Conservation (phyloP, 2,113 vertebrate species). For the Cheilinus undulatus region DNA sequence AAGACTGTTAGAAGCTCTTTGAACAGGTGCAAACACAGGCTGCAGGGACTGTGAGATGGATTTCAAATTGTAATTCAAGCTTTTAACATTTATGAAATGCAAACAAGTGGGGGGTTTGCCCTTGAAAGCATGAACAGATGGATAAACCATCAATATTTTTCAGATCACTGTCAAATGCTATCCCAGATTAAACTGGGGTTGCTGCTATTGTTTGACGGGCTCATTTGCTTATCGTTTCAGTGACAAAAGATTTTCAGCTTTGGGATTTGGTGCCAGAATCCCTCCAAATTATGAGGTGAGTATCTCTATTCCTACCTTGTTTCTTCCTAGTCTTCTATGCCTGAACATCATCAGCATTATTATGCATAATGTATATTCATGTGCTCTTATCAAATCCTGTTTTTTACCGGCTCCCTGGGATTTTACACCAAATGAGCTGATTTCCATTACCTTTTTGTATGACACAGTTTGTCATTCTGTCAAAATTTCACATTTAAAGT, state of each 20-base stretch:
- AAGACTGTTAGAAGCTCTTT: constrained; percentile 42
- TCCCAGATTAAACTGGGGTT: constrained; percentile 9
- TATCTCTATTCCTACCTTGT: constrained; percentile 15
- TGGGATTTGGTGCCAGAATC: constrained; percentile 96
- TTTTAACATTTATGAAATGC: constrained; percentile 70
- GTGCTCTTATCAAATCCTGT: constrained; percentile 12
- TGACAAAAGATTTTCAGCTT: constrained; percentile 95
- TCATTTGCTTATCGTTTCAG: constrained; percentile 80
- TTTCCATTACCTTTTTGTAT: constrained; percentile 49
- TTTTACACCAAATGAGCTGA: constrained; percentile 18
- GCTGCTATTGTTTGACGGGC: constrained; percentile 24
- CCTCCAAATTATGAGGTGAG: constrained; percentile 96
- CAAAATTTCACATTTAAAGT: constrained; percentile 64
- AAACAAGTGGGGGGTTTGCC: constrained; percentile 56
- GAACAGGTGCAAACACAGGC: constrained; percentile 58
- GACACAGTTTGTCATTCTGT: constrained; percentile 52
- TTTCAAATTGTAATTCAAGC: constrained; percentile 67
- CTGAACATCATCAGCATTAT: constrained; percentile 5
- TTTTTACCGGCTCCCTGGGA: constrained; percentile 34
- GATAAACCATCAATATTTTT: constrained; percentile 51
- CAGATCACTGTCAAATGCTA: constrained; percentile 29
- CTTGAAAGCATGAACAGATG: constrained; percentile 61
- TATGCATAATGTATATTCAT: constrained; percentile 28
- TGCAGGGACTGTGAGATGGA: constrained; percentile 36
- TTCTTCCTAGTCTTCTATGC: not conserved